Conservation (phyloP, 2,888 invertebrate species). For the Chrysolina oricalcia region DNA sequence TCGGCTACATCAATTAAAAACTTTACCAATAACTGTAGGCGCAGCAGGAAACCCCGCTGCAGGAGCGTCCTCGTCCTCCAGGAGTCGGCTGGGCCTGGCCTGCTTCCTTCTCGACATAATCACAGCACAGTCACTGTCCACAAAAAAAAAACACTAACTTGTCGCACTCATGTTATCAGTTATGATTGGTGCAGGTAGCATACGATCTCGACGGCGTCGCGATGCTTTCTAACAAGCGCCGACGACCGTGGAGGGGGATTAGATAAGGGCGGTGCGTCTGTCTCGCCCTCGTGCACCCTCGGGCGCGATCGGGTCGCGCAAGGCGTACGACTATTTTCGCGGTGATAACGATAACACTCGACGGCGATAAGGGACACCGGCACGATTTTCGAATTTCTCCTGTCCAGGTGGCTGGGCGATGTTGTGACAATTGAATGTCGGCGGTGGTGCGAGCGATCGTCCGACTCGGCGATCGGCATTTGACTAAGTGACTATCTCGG, state of each 20-base stretch:
- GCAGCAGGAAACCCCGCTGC: conserved; percentile 55
- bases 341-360: conserved; percentile 54
- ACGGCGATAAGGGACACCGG: conserved; percentile 48
- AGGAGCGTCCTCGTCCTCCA: conserved; percentile 72
- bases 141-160: conserved; percentile 55
- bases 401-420: conserved; percentile 57
- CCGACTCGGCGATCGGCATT: conserved; percentile 68
- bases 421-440: conserved; percentile 50
- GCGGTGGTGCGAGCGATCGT: conserved; percentile 54
- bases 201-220: conserved; percentile 71
- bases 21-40: conserved; percentile 64
- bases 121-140: conserved; percentile 65
- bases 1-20: no score
- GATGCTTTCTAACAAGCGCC: conserved; percentile 71
- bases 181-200: conserved; percentile 67
- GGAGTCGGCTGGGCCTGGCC: conserved; percentile 73
- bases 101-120: conserved; percentile 75
- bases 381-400: conserved; percentile 57
- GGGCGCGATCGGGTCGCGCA: conserved; percentile 65
- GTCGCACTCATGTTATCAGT: conserved; percentile 62
- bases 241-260: conserved; percentile 69
- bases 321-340: conserved; percentile 58
- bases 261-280: conserved; percentile 71
- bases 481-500: conserved; percentile 70
- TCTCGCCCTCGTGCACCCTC: conserved; percentile 68